Percentiles rank a stretch among this genome's conserved stretches.
Conservation (phyloP, 2,113 vertebrate species). For the Pontoporia blainvillei region DNA sequence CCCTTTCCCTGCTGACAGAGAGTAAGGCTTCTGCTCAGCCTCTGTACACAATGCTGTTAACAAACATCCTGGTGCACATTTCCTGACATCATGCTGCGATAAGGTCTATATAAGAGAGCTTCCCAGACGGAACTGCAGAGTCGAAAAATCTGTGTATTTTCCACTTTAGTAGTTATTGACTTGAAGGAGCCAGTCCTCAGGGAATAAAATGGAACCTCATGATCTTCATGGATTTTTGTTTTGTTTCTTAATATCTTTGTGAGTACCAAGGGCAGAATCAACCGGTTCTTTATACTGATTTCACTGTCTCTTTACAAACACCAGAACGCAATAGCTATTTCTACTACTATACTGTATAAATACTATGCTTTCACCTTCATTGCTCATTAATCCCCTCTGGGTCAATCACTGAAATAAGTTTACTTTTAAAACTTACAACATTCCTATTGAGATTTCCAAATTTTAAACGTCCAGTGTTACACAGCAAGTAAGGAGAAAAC, state of each 20-base stretch:
- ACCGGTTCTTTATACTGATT: not conserved
- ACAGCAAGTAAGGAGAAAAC: not conserved
- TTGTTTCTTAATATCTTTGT: not conserved
- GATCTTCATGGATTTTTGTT: not conserved
- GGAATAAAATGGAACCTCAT: not conserved
- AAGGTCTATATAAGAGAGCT: rapidly evolving
- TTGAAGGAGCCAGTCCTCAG: not conserved
- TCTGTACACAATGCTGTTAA: not conserved
- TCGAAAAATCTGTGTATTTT: not conserved
- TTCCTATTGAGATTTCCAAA: not conserved
- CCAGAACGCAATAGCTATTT: not conserved
- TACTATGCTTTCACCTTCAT: no score
- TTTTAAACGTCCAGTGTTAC: not conserved
- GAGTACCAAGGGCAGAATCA: not conserved
- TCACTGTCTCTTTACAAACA: not conserved
- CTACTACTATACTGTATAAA: no score
- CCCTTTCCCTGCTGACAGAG: not conserved
- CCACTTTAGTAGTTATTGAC: not conserved
- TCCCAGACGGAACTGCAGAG: not conserved
- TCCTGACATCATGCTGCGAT: no score
- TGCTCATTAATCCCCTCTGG: not conserved
- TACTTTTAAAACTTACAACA: not conserved
- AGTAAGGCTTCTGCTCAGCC: not conserved
- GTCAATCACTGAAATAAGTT: not conserved
- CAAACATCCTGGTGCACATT: no score